A percentile compares a stretch with the other conserved stretches of the same genome.
Conservation (phyloP, 2,797 vertebrate species). For the Menidia menidia region DNA sequence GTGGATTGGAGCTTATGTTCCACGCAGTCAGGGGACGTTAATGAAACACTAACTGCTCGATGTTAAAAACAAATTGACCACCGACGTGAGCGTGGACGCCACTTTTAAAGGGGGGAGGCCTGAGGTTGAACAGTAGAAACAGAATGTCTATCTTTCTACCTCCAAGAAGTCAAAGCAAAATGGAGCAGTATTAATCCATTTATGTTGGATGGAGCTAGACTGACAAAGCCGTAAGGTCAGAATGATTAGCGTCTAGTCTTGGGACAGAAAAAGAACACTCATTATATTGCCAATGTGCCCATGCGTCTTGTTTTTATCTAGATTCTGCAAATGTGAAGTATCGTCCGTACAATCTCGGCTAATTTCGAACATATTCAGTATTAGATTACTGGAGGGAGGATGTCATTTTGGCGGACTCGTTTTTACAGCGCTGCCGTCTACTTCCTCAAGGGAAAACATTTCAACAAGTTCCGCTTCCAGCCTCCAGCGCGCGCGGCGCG, state of each 20-base stretch:
- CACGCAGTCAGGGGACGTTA: background rate
- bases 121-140: background rate
- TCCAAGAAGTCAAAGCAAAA: too few relatives aligned
- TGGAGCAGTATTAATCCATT: too few relatives aligned
- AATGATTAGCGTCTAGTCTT: background rate
- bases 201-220: too few relatives aligned
- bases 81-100: background rate
- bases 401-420: background rate
- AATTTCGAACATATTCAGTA: background rate
- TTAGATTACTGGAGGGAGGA: background rate
- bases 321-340: background rate
- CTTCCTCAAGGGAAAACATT: background rate
- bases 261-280: background rate
- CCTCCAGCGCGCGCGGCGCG: background rate
- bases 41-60: slow-evolving; percentile 20
- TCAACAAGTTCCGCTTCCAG: background rate
- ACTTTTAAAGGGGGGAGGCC: too few relatives aligned
- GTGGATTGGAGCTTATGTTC: background rate
- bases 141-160: background rate
- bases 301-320: background rate
- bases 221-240: background rate
- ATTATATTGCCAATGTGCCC: background rate
- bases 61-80: background rate
- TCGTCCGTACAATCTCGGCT: background rate
- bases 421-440: background rate